A percentile compares a stretch with the other conserved stretches of the same genome.
Evolutionary conservation across 2,113 vertebrate species (phyloP).

Genomic region (Ochotona curzoniae): DNA sequence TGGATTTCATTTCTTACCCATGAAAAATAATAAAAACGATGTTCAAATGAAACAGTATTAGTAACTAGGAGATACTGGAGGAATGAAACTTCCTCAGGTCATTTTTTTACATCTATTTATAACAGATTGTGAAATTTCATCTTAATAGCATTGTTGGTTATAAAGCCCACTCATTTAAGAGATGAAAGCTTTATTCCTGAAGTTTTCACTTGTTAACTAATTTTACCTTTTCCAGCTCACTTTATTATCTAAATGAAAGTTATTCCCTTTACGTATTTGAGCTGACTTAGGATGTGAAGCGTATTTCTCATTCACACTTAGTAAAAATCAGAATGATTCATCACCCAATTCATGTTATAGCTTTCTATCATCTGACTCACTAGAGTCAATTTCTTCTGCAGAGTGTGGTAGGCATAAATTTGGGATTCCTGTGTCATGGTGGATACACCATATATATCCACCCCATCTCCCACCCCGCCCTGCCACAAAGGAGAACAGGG

Average conservation of each 20-base stretch:
- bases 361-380: conserved; percentile 6
- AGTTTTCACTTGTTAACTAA: background rate
- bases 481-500: background rate
- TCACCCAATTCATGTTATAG: background rate
- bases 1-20: conserved; percentile 55
- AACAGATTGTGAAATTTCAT: background rate
- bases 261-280: background rate
- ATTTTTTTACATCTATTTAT: conserved; percentile 32
- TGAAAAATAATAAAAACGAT: conserved; percentile 18
- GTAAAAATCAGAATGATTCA: background rate
- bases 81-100: background rate
- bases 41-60: conserved; percentile 31
- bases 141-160: conserved; percentile 3
- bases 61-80: background rate
- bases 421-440: background rate
- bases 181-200: background rate
- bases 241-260: background rate
- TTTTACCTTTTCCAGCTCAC: background rate
- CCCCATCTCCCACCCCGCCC: too few species aligned
- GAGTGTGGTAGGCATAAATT: background rate
- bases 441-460: background rate
- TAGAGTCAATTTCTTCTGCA: background rate
- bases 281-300: conserved; percentile 12
- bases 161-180: conserved; percentile 17
- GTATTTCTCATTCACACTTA: background rate